These are phyloP conservation scores for Meloidogyne chitwoodi DNA, from an alignment of 1,140 invertebrate species.

Conservation along the genomic window DNA sequence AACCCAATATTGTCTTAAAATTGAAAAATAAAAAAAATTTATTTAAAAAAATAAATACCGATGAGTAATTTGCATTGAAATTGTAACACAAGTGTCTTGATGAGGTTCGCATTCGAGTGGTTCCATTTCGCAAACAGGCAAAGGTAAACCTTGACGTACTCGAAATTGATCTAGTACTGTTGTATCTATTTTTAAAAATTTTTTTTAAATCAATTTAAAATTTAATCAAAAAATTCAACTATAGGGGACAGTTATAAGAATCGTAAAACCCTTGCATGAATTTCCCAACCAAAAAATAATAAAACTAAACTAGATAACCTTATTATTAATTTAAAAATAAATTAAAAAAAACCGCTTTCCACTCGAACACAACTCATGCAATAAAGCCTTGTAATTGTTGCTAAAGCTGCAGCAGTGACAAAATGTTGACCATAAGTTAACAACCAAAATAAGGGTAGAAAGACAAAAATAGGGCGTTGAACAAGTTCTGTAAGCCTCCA, in stretches of 20 bases:
- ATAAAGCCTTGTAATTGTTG: neutral
- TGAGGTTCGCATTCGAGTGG: slow-evolving; percentile 16
- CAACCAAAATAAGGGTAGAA: slow-evolving; percentile 5
- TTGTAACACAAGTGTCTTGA: slow-evolving; percentile 25
- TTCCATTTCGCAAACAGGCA: slow-evolving; percentile 27
- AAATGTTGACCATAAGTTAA: neutral
- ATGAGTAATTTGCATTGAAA: slow-evolving; percentile 17
- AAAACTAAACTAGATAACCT: neutral
- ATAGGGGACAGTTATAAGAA: no score
- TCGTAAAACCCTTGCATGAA: neutral
- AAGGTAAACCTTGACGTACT: slow-evolving; percentile 14
- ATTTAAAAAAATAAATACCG: neutral
- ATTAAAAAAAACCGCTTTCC: slow-evolving; percentile 8
- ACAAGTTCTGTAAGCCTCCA: neutral
- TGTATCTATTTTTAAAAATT: slow-evolving; percentile 10
- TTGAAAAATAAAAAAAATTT: neutral
- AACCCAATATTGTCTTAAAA: slow-evolving; percentile 18
- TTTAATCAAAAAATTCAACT: no score
- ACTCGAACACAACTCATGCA: slow-evolving; percentile 19
- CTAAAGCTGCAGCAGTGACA: neutral
- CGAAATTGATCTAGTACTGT: slow-evolving; percentile 27
- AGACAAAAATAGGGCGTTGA: neutral
- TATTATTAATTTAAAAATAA: neutral
- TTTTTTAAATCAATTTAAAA: neutral
- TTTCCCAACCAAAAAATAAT: no score